Conservation (phyloP, 2,113 vertebrate species). For the Rhinogobius similis region DNA sequence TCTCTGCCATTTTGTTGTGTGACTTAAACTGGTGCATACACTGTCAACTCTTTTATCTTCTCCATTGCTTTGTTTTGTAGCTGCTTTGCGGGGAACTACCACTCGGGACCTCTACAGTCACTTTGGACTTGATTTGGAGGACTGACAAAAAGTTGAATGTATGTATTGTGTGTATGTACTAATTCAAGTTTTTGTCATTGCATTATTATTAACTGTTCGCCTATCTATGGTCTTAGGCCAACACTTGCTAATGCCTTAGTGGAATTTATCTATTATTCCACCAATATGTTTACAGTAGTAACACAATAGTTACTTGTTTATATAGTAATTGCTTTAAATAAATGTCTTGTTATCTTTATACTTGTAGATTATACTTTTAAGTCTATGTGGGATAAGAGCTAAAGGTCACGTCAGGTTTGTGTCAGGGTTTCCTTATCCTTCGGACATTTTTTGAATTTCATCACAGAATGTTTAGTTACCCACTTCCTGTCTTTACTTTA, state of each 20-base stretch:
- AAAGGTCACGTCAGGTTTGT: neutral
- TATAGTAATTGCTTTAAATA: neutral
- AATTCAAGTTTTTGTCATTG: neutral
- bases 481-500: slow-evolving; percentile 12
- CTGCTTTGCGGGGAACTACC: slow-evolving; percentile 87
- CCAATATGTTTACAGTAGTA: neutral
- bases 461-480: too few species aligned
- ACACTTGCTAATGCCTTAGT: neutral
- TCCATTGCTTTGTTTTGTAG: slow-evolving; percentile 68
- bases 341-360: neutral
- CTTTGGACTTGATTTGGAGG: slow-evolving; percentile 87
- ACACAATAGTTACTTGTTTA: neutral
- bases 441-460: neutral
- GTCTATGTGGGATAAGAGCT: neutral
- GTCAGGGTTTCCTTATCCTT: slow-evolving; percentile 21
- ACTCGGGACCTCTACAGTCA: slow-evolving; percentile 89
- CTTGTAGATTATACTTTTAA: neutral
- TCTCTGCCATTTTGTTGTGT: neutral
- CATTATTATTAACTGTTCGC: too few species aligned
- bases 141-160: slow-evolving; percentile 68
- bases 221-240: neutral
- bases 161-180: neutral
- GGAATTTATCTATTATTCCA: neutral
- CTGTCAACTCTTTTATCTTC: slow-evolving; percentile 22
- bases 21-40: neutral